Percentiles rank a stretch among this genome's conserved stretches.
phyloP scores from a whole-genome alignment of 2,797 vertebrate species.

The Chromis chromis region DNA sequence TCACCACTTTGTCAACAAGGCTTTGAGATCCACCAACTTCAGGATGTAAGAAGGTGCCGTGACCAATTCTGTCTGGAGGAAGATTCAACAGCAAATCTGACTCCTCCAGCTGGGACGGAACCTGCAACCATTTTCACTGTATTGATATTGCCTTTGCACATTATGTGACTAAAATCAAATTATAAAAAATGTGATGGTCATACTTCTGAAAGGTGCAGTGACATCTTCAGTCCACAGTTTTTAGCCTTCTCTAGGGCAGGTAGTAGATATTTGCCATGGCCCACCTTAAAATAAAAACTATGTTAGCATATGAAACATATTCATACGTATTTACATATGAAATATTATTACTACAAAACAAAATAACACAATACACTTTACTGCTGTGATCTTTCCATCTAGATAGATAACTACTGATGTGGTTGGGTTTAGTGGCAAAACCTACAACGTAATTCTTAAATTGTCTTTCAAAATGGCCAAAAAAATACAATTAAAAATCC shows the following conservation, averaged over 20 bases:
- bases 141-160: not conserved
- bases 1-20: constrained; percentile 88
- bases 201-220: constrained; percentile 96
- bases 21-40: constrained; percentile 84
- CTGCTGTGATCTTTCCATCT: not conserved
- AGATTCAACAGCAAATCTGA: constrained; percentile 89
- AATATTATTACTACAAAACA: not conserved
- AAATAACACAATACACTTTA: not conserved
- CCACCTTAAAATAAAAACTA: constrained; percentile 84
- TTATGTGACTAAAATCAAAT: not conserved
- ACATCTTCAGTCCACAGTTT: constrained; percentile 91
- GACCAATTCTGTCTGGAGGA: constrained; percentile 96
- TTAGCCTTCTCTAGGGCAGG: constrained; percentile 91
- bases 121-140: constrained; percentile 80
- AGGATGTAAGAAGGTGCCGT: constrained; percentile 92
- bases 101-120: constrained; percentile 91
- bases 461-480: not conserved
- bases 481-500: not conserved
- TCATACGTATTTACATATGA: not conserved
- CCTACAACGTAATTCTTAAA: not conserved
- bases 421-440: not conserved
- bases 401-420: not conserved
- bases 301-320: not conserved
- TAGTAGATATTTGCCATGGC: constrained; percentile 89
- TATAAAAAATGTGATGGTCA: not conserved